Evolutionary conservation across 2,888 invertebrate species (phyloP).

Genomic region (Drosophila nigricruria): DNA sequence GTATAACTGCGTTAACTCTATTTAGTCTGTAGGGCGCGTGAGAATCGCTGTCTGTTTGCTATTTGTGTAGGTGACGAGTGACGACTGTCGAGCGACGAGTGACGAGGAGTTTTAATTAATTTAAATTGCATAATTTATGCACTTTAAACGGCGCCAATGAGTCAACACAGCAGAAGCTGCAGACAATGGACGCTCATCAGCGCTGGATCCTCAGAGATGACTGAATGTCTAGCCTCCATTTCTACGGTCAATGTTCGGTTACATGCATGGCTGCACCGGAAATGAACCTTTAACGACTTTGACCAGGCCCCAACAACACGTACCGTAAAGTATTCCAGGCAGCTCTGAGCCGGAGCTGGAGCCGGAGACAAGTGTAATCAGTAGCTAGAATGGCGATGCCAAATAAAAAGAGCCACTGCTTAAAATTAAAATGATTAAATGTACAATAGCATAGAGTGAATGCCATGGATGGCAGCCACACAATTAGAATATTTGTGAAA

Average conservation of each 20-base stretch:
- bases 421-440: conserved; percentile 18
- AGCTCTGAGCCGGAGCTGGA: not conserved
- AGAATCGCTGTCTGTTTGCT: conserved; percentile 34
- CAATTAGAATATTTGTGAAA: conserved; percentile 10
- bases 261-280: conserved; percentile 78
- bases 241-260: conserved; percentile 66
- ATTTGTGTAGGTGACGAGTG: conserved; percentile 35
- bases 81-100: conserved; percentile 28
- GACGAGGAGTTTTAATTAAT: conserved; percentile 59
- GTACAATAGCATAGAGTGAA: not conserved
- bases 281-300: conserved; percentile 80
- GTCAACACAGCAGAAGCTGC: conserved; percentile 29
- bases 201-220: conserved; percentile 25
- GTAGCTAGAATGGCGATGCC: not conserved
- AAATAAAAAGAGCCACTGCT: not conserved
- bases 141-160: conserved; percentile 48
- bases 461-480: not conserved
- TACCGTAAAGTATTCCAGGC: conserved; percentile 29
- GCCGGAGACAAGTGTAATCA: conserved; percentile 17
- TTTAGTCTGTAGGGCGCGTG: conserved; percentile 16
- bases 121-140: conserved; percentile 69
- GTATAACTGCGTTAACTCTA: not conserved
- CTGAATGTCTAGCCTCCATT: conserved; percentile 32
- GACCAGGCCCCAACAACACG: conserved; percentile 44
- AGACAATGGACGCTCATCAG: conserved; percentile 77